Evolutionary conservation across 2,888 invertebrate genomes (phyloP).

Genomic region (Tanaodytes sp.): DNA sequence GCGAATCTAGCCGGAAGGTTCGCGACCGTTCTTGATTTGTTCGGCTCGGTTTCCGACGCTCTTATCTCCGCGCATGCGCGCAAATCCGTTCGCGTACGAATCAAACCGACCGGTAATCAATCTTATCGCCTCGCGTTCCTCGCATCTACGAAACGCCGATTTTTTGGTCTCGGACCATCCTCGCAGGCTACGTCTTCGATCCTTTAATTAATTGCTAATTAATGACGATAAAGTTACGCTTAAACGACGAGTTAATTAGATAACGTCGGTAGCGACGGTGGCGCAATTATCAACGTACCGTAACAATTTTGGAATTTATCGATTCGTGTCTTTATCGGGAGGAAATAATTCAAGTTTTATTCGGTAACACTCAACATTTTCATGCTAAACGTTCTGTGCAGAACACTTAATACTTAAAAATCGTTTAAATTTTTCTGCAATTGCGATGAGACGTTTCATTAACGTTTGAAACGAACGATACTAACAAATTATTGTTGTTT

Average conservation of each 20-base stretch:
- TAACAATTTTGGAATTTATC: no score
- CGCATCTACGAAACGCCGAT: neutral
- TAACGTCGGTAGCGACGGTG: neutral
- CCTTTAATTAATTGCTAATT: constrained; percentile 29
- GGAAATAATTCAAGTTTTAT: no score
- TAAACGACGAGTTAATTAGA: constrained; percentile 25
- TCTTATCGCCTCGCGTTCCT: constrained; percentile 4
- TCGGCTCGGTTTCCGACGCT: constrained; percentile 43
- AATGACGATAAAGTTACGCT: constrained; percentile 16
- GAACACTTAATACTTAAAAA: no score
- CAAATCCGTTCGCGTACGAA: constrained; percentile 25
- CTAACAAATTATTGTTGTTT: no score
- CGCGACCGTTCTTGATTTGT: constrained; percentile 24
- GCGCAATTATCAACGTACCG: constrained; percentile 17
- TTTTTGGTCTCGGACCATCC: no score
- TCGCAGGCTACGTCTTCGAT: neutral
- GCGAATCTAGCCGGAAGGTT: constrained; percentile 34
- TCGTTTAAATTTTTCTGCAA: no score
- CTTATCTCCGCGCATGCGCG: constrained; percentile 16
- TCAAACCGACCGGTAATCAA: neutral
- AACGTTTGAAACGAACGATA: no score
- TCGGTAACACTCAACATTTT: no score
- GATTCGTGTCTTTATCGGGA: no score
- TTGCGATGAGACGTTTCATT: no score
- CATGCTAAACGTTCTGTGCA: no score